These are phyloP conservation scores for Caenorhabditis sinica DNA, from an alignment of 2,888 invertebrate genomes.

Conservation along the genomic window DNA sequence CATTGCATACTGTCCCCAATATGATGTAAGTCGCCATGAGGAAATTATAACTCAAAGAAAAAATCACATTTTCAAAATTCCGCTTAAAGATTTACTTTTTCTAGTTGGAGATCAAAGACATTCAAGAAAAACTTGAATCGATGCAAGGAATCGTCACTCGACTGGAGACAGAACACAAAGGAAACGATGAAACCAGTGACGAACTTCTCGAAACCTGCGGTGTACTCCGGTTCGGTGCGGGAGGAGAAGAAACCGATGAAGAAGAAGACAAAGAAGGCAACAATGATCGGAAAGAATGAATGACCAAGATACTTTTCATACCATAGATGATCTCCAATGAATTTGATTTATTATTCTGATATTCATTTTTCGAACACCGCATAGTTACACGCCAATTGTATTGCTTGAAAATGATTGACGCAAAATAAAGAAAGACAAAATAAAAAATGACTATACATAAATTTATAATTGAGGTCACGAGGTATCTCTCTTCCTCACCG, in stretches of 20 bases:
- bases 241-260: neutral
- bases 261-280: neutral
- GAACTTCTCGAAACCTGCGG: slow-evolving; percentile 18
- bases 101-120: slow-evolving; percentile 44
- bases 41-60: neutral
- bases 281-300: slow-evolving; percentile 18
- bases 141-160: slow-evolving; percentile 29
- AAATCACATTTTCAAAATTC: neutral
- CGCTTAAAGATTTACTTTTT: neutral
- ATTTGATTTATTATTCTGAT: neutral
- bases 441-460: slow-evolving; percentile 6
- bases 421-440: neutral
- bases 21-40: slow-evolving; percentile 42
- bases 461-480: slow-evolving; percentile 36
- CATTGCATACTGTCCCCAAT: slow-evolving; percentile 42
- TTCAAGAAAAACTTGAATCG: slow-evolving; percentile 3
- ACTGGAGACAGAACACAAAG: slow-evolving; percentile 27
- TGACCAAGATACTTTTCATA: neutral
- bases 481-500: slow-evolving; percentile 14
- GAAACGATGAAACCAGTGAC: neutral
- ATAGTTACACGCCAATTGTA: neutral
- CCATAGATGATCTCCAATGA: neutral
- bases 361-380: neutral
- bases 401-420: neutral
- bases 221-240: slow-evolving; percentile 13